Evolutionary conservation across 2,888 invertebrate species (phyloP).

Genomic region (Clivina fossor): DNA sequence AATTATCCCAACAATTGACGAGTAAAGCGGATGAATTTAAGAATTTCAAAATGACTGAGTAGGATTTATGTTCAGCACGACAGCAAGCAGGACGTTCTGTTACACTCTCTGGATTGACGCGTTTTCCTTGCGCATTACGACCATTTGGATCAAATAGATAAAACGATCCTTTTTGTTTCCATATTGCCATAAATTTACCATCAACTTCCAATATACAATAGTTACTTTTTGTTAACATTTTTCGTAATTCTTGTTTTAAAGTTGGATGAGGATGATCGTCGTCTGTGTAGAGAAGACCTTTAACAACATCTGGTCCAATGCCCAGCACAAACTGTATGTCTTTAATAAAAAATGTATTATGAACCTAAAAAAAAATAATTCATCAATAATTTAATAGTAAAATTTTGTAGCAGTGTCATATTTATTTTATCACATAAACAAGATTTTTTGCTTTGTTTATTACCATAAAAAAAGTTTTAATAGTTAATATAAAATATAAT

Average conservation of each 20-base stretch:
- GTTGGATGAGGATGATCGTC: constrained; percentile 2
- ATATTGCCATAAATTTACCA: constrained; percentile 58
- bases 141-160: constrained; percentile 65
- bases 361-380: constrained; percentile 12
- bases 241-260: constrained; percentile 52
- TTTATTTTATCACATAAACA: neutral
- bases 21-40: neutral
- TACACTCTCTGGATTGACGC: constrained; percentile 29
- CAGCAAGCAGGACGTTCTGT: too few species aligned
- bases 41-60: constrained; percentile 4
- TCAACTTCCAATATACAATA: constrained; percentile 58
- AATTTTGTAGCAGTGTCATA: neutral
- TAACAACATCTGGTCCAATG: neutral
- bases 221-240: constrained; percentile 62
- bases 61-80: too few species aligned
- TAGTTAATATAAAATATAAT: too few species aligned
- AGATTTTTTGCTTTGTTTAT: too few species aligned
- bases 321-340: constrained; percentile 1
- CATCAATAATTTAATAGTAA: too few species aligned
- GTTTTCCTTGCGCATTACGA: constrained; percentile 56
- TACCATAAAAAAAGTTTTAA: too few species aligned
- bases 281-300: constrained; percentile 1
- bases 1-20: neutral
- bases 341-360: constrained; percentile 13
- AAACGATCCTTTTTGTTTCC: constrained; percentile 56